Base-by-base conservation (phyloP, 2,888 invertebrate genomes). In the Schizotus pectinicornis region DNA sequence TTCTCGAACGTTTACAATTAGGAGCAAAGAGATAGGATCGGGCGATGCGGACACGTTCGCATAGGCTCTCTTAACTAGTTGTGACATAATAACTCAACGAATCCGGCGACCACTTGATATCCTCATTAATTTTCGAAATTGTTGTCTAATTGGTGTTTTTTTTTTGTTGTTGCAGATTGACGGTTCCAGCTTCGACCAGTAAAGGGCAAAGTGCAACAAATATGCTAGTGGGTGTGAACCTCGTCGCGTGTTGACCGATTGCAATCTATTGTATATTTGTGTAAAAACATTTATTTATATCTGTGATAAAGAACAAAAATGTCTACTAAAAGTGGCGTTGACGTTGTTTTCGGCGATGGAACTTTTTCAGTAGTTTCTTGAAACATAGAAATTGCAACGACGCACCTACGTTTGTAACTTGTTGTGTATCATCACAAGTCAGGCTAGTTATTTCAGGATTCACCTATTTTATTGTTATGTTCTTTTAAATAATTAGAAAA, bases 261-360 rank as follows among this genome's bases (percentile, higher is more conserved):
- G 74, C 75, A 77, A 77, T 76, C 73, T 74, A 74, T 75, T 79
- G 77, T 79, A 77, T 74, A 78, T 78, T 76, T 76, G 77, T 79
- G 77, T 77, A 79, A 75, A 79, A 78, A 80, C 80, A 80, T 80
- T 80, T 79, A 77, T 79, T 80, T 78, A 75, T 80, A 80, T 80
- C 80, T 80, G 80, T 80, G 80, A 80, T 80, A 79, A 79, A 72
- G 74, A 77, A 77, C 75, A 75, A 75, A 22, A 75, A 59, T 53
- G 53, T 58, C 53, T 58, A 43, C 67, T 41, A 52, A 42, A 58
- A 56, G 52, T 53, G 56, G 39, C 64, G 69, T 70, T 68, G 71
- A 70, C 65, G 67, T 52, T 60, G 66, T 63, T 67, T 71, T 68
- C 65, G 68, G 71, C 67, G 68, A 69, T 67, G 69, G 72, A 69